These are phyloP conservation scores for Aviceda subcristata DNA, from an alignment of 2,113 vertebrate species.

Conservation along the genomic window DNA sequence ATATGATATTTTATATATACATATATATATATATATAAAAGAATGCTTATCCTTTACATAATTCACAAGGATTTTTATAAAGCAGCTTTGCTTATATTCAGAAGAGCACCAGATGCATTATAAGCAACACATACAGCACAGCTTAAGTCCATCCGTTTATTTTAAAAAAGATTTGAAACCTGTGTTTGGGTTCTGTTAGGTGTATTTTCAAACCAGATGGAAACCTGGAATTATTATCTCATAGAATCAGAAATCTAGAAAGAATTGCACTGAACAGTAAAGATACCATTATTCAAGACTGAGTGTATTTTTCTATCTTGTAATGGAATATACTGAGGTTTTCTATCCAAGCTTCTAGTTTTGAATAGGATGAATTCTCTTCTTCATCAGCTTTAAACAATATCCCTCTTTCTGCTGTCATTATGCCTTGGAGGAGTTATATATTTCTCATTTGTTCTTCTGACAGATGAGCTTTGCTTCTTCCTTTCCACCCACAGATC, in stretches of 20 bases:
- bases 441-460: conserved; percentile 7
- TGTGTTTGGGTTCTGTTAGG: background rate
- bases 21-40: background rate
- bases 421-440: conserved; percentile 16
- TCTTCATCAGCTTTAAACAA: conserved; percentile 9
- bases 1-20: background rate
- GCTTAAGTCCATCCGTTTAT: background rate
- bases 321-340: background rate
- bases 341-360: background rate
- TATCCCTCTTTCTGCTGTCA: conserved; percentile 18
- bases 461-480: conserved; percentile 42
- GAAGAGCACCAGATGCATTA: background rate
- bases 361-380: conserved; percentile 9
- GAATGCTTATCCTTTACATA: background rate
- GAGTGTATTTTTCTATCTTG: background rate
- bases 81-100: background rate
- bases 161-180: background rate
- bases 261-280: background rate
- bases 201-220: background rate
- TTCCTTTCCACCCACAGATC: conserved; percentile 51
- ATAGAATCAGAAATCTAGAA: background rate
- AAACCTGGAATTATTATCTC: background rate
- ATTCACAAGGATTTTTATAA: background rate
- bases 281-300: background rate
- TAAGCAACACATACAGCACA: background rate